Percentiles rank a stretch among this genome's conserved stretches.
Conservation (phyloP, 2,888 invertebrate species). For the Nomada fabriciana region DNA sequence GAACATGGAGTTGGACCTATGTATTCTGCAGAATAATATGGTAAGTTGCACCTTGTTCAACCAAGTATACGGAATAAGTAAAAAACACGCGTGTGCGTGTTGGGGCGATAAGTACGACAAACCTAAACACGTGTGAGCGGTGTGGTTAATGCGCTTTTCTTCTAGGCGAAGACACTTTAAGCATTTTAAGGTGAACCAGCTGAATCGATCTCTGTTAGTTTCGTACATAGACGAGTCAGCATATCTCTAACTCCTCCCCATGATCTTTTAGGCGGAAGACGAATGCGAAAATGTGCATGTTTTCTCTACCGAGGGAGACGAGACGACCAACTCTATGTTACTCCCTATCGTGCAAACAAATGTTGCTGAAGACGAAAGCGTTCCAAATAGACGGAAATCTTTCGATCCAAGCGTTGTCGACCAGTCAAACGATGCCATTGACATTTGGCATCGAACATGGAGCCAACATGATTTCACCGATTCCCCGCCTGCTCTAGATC, state of each 20-base stretch:
- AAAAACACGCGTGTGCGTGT: neutral
- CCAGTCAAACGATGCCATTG: constrained; percentile 9
- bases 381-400: constrained; percentile 8
- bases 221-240: no score
- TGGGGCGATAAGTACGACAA: no score
- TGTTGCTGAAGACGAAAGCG: constrained; percentile 6
- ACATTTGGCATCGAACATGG: constrained; percentile 65
- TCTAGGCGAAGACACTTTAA: no score
- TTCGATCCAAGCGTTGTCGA: constrained; percentile 21
- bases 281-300: neutral
- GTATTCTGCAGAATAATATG: neutral
- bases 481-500: constrained; percentile 44
- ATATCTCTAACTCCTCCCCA: no score
- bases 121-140: no score
- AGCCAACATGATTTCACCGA: constrained; percentile 50
- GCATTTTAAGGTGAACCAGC: no score
- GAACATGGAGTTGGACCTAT: neutral
- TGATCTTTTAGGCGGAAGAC: neutral
- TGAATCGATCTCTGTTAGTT: no score
- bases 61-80: no score
- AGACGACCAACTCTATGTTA: constrained; percentile 8
- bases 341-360: constrained; percentile 9
- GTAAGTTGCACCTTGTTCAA: neutral
- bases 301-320: neutral
- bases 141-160: no score